These are phyloP conservation scores for Spilarctia lutea DNA, from an alignment of 2,888 invertebrate species.

Conservation along the genomic window DNA sequence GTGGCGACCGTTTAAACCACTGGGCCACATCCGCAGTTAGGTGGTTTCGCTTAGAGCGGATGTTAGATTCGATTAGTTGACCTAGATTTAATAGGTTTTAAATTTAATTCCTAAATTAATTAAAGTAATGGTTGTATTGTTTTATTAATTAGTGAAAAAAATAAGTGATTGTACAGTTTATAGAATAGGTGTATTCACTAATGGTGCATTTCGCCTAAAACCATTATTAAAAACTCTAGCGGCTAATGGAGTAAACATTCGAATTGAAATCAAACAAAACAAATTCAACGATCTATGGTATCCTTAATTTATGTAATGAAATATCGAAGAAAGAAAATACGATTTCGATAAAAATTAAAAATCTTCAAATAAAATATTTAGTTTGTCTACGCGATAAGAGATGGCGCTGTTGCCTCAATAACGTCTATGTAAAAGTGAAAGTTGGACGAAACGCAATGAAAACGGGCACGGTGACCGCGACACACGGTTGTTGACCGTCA, in stretches of 20 bases:
- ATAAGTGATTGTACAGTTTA: background rate
- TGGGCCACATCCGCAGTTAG: too few species aligned
- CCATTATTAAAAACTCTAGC: too few species aligned
- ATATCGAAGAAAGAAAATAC: background rate
- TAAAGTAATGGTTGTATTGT: background rate
- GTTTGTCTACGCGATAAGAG: slow-evolving; percentile 34
- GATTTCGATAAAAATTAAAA: background rate
- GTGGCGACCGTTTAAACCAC: too few species aligned
- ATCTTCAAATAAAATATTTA: background rate
- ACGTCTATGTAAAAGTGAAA: slow-evolving; percentile 71
- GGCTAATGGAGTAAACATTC: background rate
- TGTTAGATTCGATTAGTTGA: too few species aligned
- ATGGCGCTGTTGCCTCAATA: slow-evolving; percentile 31
- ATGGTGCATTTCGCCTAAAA: too few species aligned
- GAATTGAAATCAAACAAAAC: background rate
- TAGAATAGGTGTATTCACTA: too few species aligned
- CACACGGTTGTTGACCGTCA: slow-evolving; percentile 83
- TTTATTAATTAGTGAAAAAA: background rate
- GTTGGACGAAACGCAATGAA: slow-evolving; percentile 61
- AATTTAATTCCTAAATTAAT: background rate
- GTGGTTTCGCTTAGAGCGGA: too few species aligned
- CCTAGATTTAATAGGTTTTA: background rate
- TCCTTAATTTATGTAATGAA: background rate
- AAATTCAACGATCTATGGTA: background rate
- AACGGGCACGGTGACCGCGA: slow-evolving; percentile 73